Base-by-base conservation (phyloP, 2,113 vertebrate genomes). In the Misgurnus mizolepis region DNA sequence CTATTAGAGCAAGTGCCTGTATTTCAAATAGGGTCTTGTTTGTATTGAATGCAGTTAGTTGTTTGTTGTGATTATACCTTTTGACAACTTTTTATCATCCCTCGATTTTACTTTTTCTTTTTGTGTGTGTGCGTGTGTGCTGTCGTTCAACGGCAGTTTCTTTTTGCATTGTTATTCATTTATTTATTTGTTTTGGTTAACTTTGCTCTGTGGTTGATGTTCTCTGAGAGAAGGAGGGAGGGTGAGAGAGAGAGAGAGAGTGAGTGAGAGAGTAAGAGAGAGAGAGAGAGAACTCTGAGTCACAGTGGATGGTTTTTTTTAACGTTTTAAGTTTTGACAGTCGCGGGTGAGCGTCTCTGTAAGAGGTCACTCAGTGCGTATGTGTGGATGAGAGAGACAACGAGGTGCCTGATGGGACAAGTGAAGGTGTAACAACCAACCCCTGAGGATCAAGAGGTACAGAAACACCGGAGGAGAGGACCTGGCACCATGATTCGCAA, bases 1-100 rank as follows among this genome's bases (percentile, higher is more conserved):
- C 89, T 93, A 93, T 93, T 88, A 89, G 89, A 92, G 88, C 88
- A 89, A 93, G 91, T 93, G 92, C 91, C 89, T 93, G 90, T 90
- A 88, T 92, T 89, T 89, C 87, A 90, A 86, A 89, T 86, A 87
- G 88, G 85, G 86, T 88, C 89, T 88, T 91, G 89, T 91, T 88
- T 85, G 86, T 87, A 86, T 84, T 86, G 84, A 76, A 78, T 79
- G 62, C 78, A 67, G 71, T 60, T 83, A 53, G 66, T 15, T 78
- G 47, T 76, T 82, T 75, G 65, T 72, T 67, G 68, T 66, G 50
- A 73, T 55, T 49, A 55, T 66, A 60, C 49, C 47, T 82, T 61
- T 69, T 47, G 18, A 53, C 50, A 49, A 45, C 70, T 69, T 78
- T n/a, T 53, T 55, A 79, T 80, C 72, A 47, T 15, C 45, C 66